A percentile compares a stretch with the other conserved stretches of the same genome.
Conservation (phyloP, 2,888 invertebrate species). For the Lymantria monacha region DNA sequence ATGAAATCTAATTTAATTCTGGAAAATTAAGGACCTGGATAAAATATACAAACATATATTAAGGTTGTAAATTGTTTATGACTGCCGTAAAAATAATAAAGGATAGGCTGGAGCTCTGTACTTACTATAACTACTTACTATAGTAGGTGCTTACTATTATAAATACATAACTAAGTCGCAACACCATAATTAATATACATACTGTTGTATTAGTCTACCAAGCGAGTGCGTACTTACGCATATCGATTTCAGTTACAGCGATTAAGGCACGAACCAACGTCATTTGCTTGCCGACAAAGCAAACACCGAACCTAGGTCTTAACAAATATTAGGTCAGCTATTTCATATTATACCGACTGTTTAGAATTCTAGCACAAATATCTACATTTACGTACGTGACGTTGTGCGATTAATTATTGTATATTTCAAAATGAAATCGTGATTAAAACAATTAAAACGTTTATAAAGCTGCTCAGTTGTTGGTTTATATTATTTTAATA, state of each 20-base stretch:
- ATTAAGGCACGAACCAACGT: background rate
- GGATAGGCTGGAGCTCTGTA: no score
- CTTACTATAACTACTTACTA: no score
- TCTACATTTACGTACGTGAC: constrained; percentile 40
- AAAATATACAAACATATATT: no score
- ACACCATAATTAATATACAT: no score
- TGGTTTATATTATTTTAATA: background rate
- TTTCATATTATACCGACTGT: constrained; percentile 49
- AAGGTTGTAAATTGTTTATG: no score
- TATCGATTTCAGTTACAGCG: background rate
- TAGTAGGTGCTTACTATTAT: no score
- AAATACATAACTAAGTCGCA: no score
- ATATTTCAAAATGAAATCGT: constrained; percentile 4
- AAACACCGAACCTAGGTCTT: constrained; percentile 13
- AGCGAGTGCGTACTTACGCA: background rate
- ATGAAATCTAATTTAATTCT: no score
- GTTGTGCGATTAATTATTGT: constrained; percentile 18
- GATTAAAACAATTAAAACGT: background rate
- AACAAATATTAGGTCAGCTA: constrained; percentile 45
- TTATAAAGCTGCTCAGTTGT: background rate
- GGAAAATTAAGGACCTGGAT: no score
- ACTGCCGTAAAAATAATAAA: no score
- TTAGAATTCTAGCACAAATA: constrained; percentile 57
- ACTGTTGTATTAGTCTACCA: no score
- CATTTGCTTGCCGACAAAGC: background rate